Conservation (phyloP, 2,113 vertebrate genomes). For the Grammomys dolichurus region DNA sequence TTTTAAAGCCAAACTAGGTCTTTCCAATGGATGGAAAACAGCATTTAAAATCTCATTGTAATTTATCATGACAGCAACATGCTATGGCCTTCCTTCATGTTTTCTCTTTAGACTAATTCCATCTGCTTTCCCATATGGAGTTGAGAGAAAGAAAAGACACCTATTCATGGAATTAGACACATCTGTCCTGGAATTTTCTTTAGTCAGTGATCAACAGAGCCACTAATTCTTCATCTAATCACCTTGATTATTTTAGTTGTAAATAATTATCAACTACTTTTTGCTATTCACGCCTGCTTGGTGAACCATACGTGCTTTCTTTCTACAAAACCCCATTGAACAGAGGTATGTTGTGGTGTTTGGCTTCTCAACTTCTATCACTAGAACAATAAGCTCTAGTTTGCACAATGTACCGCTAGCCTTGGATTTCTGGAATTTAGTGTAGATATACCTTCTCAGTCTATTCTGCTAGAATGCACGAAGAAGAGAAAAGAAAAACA, state of each 20-base stretch:
- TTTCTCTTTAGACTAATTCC: conserved; percentile 45
- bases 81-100: background rate
- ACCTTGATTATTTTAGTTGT: background rate
- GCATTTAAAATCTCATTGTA: background rate
- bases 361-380: background rate
- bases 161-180: conserved; percentile 16
- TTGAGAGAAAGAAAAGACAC: background rate
- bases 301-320: background rate
- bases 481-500: conserved; percentile 9
- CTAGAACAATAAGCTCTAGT: background rate
- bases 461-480: background rate
- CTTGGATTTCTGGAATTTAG: background rate
- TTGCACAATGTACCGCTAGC: background rate
- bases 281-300: background rate
- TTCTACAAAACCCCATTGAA: background rate
- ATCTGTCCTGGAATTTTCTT: conserved; percentile 11
- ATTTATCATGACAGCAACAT: conserved; percentile 1
- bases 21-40: background rate
- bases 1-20: background rate
- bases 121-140: conserved; percentile 36
- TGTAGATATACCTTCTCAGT: background rate
- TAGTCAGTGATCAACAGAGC: background rate
- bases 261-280: background rate
- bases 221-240: conserved; percentile 33
- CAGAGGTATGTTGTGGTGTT: background rate